Evolutionary conservation across 2,797 vertebrate genomes (phyloP).

Genomic region (Anabacerthia variegaticeps): DNA sequence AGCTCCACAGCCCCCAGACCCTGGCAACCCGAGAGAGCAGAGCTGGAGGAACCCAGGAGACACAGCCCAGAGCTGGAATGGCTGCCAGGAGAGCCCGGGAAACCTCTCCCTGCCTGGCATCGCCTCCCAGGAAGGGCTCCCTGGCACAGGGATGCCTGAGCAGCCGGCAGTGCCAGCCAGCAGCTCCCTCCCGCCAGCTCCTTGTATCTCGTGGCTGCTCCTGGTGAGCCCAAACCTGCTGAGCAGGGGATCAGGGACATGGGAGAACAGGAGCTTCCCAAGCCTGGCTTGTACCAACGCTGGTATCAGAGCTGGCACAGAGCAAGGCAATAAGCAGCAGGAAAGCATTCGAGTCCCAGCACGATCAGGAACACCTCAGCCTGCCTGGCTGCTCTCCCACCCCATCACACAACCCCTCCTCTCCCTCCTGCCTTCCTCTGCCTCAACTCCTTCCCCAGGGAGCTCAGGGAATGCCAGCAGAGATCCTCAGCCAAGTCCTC

Average conservation of each 20-base stretch:
- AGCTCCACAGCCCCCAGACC: not conserved
- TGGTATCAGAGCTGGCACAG: not conserved
- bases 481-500: not conserved
- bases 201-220: not conserved
- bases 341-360: not conserved
- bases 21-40: fast-evolving
- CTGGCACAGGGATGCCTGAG: fast-evolving
- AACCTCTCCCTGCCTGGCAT: not conserved
- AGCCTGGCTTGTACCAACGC: not conserved
- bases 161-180: not conserved
- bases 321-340: not conserved
- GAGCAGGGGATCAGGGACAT: not conserved
- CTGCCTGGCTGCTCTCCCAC: not conserved
- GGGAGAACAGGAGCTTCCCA: not conserved
- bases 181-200: not conserved
- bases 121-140: not conserved
- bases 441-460: not conserved
- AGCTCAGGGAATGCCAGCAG: not conserved
- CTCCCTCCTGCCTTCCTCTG: not conserved
- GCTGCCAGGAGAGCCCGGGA: not conserved
- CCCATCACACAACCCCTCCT: not conserved
- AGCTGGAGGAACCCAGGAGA: not conserved
- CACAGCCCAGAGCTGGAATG: not conserved
- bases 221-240: not conserved
- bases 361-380: not conserved